Conservation (phyloP, 2,797 vertebrate genomes). For the Danio jaintianensis region DNA sequence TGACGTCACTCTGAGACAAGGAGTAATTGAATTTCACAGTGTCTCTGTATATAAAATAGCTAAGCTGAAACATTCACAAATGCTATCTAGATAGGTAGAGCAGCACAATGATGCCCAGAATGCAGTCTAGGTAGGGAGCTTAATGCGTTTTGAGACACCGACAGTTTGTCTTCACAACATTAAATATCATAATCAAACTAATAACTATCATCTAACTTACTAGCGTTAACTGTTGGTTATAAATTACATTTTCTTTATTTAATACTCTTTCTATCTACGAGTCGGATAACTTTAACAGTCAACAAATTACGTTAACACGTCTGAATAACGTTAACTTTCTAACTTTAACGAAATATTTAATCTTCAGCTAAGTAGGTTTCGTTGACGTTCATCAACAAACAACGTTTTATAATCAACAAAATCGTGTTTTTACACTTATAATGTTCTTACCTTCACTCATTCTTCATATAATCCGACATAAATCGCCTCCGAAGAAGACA, state of each 20-base stretch:
- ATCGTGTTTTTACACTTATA: background rate
- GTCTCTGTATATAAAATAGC: background rate
- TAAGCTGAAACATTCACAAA: background rate
- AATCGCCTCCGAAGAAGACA: background rate
- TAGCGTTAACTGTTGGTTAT: too few species aligned
- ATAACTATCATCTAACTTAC: too few species aligned
- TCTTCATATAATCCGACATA: background rate
- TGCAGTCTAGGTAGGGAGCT: background rate
- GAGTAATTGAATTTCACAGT: background rate
- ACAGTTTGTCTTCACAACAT: background rate
- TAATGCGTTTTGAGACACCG: background rate
- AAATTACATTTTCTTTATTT: too few species aligned
- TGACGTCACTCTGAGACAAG: background rate
- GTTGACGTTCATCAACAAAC: background rate
- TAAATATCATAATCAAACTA: background rate
- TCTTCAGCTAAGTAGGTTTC: background rate
- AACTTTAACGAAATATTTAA: background rate
- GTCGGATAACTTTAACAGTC: background rate
- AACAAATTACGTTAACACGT: too few species aligned
- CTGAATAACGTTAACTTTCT: too few species aligned
- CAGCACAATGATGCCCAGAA: background rate
- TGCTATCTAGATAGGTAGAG: background rate
- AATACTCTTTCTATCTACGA: background rate
- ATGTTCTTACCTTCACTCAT: background rate
- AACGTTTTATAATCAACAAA: background rate